These are phyloP conservation scores for Ametastegia equiseti DNA, from an alignment of 2,888 invertebrate species.

Conservation along the genomic window DNA sequence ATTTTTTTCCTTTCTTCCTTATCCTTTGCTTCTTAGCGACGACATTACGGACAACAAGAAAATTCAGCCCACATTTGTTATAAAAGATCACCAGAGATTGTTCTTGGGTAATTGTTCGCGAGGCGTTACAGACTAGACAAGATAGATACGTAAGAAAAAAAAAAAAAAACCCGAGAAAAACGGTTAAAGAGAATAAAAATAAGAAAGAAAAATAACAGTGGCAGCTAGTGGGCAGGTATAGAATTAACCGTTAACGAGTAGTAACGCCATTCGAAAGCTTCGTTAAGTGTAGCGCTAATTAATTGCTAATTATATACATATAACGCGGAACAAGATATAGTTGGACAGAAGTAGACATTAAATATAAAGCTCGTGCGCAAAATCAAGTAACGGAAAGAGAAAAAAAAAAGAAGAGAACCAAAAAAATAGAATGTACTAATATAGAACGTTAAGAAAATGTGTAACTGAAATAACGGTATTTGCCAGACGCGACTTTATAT, in stretches of 20 bases:
- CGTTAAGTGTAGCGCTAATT: slow-evolving; percentile 29
- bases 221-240: neutral
- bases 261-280: neutral
- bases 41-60: neutral
- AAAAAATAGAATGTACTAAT: neutral
- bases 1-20: too few relatives aligned
- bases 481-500: too few relatives aligned
- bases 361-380: too few relatives aligned
- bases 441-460: neutral
- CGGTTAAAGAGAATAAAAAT: neutral
- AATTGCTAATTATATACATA: slow-evolving; percentile 18
- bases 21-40: too few relatives aligned
- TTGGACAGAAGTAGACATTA: too few relatives aligned
- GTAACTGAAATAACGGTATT: neutral
- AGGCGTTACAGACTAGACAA: too few relatives aligned
- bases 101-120: neutral
- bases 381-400: too few relatives aligned
- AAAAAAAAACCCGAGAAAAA: neutral
- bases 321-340: too few relatives aligned
- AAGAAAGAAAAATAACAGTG: neutral
- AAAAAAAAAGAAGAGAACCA: neutral
- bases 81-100: neutral
- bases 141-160: neutral
- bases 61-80: neutral
- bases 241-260: slow-evolving; percentile 32